Percentiles rank a stretch among this genome's conserved stretches.
Evolutionary conservation across 2,888 invertebrate species (phyloP).

Genomic region (Chrysomela aeneicollis): DNA sequence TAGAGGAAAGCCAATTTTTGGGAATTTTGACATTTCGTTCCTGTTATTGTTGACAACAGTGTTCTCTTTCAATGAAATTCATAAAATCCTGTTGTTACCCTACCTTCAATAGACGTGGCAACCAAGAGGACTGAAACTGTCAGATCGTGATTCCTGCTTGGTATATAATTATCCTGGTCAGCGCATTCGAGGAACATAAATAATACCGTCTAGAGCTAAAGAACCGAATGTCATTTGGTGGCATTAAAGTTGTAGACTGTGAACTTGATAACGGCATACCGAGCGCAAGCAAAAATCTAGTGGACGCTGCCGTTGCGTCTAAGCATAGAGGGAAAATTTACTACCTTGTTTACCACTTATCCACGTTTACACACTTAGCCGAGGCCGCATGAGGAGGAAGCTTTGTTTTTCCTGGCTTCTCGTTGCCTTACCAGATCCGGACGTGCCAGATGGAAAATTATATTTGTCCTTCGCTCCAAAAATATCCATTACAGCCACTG

Average conservation of each 20-base stretch:
- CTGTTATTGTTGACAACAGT: too few species aligned
- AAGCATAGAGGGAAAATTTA: constrained; percentile 59
- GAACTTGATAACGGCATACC: constrained; percentile 38
- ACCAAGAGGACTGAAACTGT: too few species aligned
- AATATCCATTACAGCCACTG: too few species aligned
- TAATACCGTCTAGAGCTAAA: neutral
- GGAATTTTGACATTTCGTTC: too few species aligned
- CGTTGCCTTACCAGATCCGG: constrained; percentile 38
- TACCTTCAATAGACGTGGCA: too few species aligned
- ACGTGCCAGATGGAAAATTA: constrained; percentile 23
- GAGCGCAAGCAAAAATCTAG: constrained; percentile 43
- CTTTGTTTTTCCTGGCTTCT: constrained; percentile 61
- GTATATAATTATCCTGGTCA: neutral
- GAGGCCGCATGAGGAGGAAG: constrained; percentile 52
- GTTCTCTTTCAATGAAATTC: too few species aligned
- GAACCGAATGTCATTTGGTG: neutral
- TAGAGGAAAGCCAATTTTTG: too few species aligned
- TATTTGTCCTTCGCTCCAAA: too few species aligned
- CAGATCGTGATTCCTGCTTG: neutral
- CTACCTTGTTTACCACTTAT: constrained; percentile 64
- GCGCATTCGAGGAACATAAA: neutral
- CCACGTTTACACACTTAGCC: constrained; percentile 62
- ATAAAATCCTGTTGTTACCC: too few species aligned
- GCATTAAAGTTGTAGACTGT: constrained; percentile 18
- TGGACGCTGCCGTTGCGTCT: constrained; percentile 52